Evolutionary conservation across 35 echinoderm and acorn worm genomes (phyloP), one percentile per base, ranked within the genome.

Genomic region (Chiridota heheva): DNA sequence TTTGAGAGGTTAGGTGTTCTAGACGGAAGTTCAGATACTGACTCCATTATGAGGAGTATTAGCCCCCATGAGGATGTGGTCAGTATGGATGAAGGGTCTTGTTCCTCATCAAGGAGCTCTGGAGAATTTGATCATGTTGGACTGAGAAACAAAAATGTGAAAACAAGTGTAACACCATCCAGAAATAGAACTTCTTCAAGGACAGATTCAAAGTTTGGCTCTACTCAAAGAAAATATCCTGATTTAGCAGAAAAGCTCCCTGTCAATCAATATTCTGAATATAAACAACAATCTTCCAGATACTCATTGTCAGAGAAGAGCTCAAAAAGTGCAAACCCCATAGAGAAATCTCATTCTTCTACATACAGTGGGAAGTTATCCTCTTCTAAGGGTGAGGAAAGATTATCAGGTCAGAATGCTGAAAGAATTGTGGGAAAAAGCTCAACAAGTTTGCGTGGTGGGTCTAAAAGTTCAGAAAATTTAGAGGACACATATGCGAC

Each of bases 21-120:
- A 30, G 70, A 74, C 56, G 70, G 70, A 47, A 74, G 70, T 33
- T 74, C 70, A 32, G 70, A 74, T 32, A 22, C 44, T 26, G 70
- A 74, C 36, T 74, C 70, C 2, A 47, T 74, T 18, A 74, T 74
- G 70, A 74, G 70, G 28, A 74, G 70, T 32, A 44, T 33, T 17
- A 74, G 70, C 33, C 70, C 70, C 30, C 20, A 32, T 2, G 44
- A 33, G 0, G 70, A 74, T 7, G 47, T 74, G 32, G 43, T 51
- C 39, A 51, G 43, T 51, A 24, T 74, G 18, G 70, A 74, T 51
- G 70, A 74, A 34, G 43, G 47, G 15, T 74, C 70, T 17, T 32
- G 47, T n/a, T 74, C 70, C 13, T 30, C 70, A 2, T 74, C 70
- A 28, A 42, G 56, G 16, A 51, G 70, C n/a, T 74, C 70, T 32